Evolutionary conservation across 2,797 vertebrate species (phyloP).

Genomic region (Anguilla obscura): DNA sequence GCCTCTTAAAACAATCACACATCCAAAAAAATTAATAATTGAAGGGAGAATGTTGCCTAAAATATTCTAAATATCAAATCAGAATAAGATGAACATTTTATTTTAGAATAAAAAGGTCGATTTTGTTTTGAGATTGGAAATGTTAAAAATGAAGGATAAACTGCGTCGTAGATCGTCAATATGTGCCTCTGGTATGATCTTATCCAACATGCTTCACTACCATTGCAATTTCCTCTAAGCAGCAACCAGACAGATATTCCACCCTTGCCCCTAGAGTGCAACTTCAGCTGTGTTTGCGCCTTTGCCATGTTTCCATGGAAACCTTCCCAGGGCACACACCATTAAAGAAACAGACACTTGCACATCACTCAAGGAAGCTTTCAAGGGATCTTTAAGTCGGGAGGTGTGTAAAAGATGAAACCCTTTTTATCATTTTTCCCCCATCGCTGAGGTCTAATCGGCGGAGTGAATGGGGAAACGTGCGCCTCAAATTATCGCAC

Average conservation of each 20-base stretch:
- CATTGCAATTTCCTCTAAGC: constrained; percentile 70
- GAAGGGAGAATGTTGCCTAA: neutral
- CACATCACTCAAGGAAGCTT: constrained; percentile 68
- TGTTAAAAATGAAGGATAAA: constrained; percentile 11
- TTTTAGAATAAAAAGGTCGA: neutral
- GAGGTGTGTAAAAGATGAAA: constrained; percentile 34
- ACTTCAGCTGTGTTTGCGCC: constrained; percentile 67
- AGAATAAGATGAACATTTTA: neutral
- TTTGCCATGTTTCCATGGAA: constrained; percentile 74
- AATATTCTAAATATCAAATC: neutral
- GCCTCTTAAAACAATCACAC: neutral
- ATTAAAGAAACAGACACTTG: constrained; percentile 72
- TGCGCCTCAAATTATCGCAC: constrained; percentile 2
- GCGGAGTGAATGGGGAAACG: constrained; percentile 12
- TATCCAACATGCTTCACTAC: constrained; percentile 64
- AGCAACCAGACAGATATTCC: constrained; percentile 62
- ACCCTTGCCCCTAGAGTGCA: constrained; percentile 57
- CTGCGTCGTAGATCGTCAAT: constrained; percentile 3
- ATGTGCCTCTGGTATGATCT: constrained; percentile 60
- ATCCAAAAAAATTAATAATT: no score
- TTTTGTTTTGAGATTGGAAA: constrained; percentile 8
- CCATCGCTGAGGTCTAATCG: constrained; percentile 27
- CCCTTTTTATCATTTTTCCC: constrained; percentile 26
- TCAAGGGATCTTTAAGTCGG: constrained; percentile 54
- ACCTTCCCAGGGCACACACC: constrained; percentile 70